A percentile compares a stretch with the other conserved stretches of the same genome.
These are phyloP conservation scores for Scyliorhinus canicula DNA, from an alignment of 2,797 vertebrate species.

Conservation along the genomic window DNA sequence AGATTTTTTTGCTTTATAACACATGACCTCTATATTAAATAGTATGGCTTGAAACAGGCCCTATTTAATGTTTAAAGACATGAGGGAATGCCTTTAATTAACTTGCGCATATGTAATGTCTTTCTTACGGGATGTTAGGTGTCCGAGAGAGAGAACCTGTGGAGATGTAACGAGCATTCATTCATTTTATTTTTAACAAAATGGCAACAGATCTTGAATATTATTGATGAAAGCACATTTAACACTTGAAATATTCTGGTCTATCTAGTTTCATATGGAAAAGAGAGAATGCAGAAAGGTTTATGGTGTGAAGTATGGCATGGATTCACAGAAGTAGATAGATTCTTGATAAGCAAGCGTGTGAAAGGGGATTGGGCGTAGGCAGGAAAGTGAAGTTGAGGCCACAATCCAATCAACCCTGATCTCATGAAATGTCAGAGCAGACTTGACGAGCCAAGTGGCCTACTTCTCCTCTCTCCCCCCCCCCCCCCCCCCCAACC, in stretches of 20 bases:
- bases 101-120: not conserved
- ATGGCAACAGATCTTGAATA: not conserved
- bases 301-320: not conserved
- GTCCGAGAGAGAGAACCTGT: not conserved
- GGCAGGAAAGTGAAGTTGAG: too few relatives aligned
- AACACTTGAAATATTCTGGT: not conserved
- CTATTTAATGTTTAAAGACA: not conserved
- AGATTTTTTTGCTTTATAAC: not conserved
- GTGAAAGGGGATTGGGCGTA: too few relatives aligned
- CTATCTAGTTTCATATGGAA: not conserved
- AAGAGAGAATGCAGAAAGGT: not conserved
- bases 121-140: not conserved
- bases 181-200: not conserved
- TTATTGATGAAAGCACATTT: not conserved
- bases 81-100: not conserved
- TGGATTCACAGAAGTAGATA: too few relatives aligned
- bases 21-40: not conserved
- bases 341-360: too few relatives aligned
- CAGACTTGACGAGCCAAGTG: too few relatives aligned
- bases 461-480: not conserved
- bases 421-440: too few relatives aligned
- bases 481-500: not conserved
- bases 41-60: not conserved
- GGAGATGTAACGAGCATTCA: not conserved
- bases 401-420: too few relatives aligned